These are phyloP conservation scores for Cettia cetti DNA, from an alignment of 2,113 vertebrate genomes.

Conservation along the genomic window DNA sequence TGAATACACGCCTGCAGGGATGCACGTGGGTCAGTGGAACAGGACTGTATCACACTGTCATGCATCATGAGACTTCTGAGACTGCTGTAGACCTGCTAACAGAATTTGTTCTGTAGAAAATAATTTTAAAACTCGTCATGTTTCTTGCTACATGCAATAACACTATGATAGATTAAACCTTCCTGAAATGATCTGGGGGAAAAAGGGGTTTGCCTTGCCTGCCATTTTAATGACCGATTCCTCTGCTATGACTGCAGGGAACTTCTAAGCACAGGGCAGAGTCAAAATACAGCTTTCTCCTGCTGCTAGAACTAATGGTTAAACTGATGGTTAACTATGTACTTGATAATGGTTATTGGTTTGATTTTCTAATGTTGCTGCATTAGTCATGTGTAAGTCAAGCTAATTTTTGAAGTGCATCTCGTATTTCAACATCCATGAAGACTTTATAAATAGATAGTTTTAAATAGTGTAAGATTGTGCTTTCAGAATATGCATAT, in stretches of 20 bases:
- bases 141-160: background rate
- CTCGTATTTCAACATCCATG: background rate
- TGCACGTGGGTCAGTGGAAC: background rate
- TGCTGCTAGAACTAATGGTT: background rate
- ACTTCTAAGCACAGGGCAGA: background rate
- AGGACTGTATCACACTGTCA: background rate
- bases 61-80: background rate
- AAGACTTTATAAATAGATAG: constrained; percentile 44
- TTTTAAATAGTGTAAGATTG: constrained; percentile 14
- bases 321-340: background rate
- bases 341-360: background rate
- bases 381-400: background rate
- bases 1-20: background rate
- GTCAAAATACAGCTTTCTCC: background rate
- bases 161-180: background rate
- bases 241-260: background rate
- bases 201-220: background rate
- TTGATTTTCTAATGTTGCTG: background rate
- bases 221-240: background rate
- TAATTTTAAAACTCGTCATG: background rate
- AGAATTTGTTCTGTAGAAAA: background rate
- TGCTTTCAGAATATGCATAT: background rate
- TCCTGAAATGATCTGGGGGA: background rate
- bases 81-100: background rate
- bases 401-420: constrained; percentile 24